A percentile compares a stretch with the other conserved stretches of the same genome.
These are phyloP conservation scores for Tylochromis polylepis DNA, from an alignment of 2,113 vertebrate genomes.

Conservation along the genomic window DNA sequence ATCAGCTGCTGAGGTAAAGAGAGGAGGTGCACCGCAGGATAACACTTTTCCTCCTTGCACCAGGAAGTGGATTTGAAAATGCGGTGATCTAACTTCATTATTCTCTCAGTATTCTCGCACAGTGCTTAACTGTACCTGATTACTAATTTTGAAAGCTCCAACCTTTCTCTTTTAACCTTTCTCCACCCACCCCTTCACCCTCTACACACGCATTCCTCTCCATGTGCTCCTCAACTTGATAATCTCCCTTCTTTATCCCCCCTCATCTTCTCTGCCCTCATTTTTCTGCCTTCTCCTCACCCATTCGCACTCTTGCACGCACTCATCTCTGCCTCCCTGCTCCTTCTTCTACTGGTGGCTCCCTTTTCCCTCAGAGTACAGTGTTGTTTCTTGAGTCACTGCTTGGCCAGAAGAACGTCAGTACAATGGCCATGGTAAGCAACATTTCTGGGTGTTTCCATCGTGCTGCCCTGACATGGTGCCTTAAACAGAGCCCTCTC, in stretches of 20 bases:
- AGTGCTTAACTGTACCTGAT: conserved; percentile 11
- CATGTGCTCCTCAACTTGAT: conserved; percentile 34
- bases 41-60: background rate
- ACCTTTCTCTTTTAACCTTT: background rate
- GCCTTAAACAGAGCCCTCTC: background rate
- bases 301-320: background rate
- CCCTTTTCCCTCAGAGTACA: conserved; percentile 62
- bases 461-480: background rate
- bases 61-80: background rate
- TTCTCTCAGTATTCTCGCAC: conserved; percentile 3
- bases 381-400: conserved; percentile 71
- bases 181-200: background rate
- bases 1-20: conserved; percentile 63
- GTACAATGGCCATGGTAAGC: conserved; percentile 72
- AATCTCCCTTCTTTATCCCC: conserved; percentile 48
- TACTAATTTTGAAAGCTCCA: conserved; percentile 38
- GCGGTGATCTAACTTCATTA: conserved; percentile 15
- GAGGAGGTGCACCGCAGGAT: background rate
- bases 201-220: conserved; percentile 17
- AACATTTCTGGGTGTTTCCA: conserved; percentile 8
- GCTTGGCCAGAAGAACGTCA: conserved; percentile 70
- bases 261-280: conserved; percentile 47
- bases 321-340: background rate
- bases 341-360: conserved; percentile 6
- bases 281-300: conserved; percentile 6